Conservation (phyloP, 2,113 vertebrate species). For the Aythya baeri region DNA sequence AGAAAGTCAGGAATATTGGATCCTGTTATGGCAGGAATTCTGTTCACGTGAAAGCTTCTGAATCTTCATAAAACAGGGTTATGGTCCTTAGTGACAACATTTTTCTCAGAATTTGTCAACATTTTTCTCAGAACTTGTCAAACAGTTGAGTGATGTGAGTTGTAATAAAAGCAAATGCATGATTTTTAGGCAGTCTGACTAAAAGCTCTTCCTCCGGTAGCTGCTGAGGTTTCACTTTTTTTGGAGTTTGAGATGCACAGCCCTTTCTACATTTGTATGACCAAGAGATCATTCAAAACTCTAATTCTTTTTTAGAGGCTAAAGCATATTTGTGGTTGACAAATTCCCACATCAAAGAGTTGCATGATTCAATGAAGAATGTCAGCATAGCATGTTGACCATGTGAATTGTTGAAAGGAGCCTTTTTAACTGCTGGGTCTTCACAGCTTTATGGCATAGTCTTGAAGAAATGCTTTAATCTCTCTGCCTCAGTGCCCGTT, state of each 20-base stretch:
- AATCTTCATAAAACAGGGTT: not conserved
- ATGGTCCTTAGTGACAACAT: not conserved
- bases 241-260: not conserved
- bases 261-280: not conserved
- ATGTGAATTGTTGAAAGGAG: not conserved
- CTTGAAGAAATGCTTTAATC: not conserved
- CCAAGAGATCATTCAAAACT: not conserved
- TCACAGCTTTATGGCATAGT: not conserved
- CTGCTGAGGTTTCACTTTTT: not conserved
- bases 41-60: not conserved
- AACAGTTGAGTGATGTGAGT: not conserved
- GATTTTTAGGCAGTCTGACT: not conserved
- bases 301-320: not conserved
- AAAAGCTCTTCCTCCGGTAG: not conserved
- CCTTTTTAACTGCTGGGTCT: not conserved
- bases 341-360: not conserved
- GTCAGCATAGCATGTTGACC: not conserved
- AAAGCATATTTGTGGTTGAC: not conserved
- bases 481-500: not conserved
- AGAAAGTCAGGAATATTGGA: not conserved
- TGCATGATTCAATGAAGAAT: not conserved
- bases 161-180: not conserved
- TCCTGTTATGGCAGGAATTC: not conserved
- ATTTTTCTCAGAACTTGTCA: not conserved
- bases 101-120: not conserved